These are phyloP conservation scores for Drosophila prosaltans DNA, from an alignment of 1,140 invertebrate genomes.

Conservation along the genomic window DNA sequence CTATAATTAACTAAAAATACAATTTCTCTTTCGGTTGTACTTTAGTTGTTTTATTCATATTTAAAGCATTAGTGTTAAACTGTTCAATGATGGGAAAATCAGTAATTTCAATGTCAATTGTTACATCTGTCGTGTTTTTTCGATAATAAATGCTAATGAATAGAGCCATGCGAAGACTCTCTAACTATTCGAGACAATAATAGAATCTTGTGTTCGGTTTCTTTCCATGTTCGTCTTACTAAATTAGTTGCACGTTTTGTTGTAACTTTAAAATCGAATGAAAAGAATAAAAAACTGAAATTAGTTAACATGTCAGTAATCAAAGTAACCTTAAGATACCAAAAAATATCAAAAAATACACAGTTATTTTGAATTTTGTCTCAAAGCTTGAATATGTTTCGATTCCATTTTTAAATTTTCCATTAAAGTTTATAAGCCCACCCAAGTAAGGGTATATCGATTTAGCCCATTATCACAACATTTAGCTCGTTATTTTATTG, in stretches of 20 bases:
- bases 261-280: no score
- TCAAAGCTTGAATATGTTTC: no score
- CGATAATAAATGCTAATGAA: background rate
- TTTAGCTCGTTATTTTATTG: background rate
- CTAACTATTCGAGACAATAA: background rate
- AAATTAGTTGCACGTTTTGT: no score
- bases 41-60: background rate
- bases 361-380: no score
- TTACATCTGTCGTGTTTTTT: background rate
- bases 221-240: background rate
- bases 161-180: background rate
- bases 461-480: slow-evolving; percentile 8
- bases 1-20: no score
- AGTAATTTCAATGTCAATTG: slow-evolving; percentile 1
- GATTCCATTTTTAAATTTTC: no score
- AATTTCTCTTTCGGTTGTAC: no score
- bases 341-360: no score
- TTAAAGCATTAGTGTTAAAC: background rate
- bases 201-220: background rate
- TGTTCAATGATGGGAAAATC: slow-evolving; percentile 9
- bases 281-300: no score
- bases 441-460: background rate
- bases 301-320: no score
- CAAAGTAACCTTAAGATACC: no score
- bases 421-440: no score